Base-by-base conservation (phyloP, 2,888 invertebrate species). In the Agrotis ipsilon region DNA sequence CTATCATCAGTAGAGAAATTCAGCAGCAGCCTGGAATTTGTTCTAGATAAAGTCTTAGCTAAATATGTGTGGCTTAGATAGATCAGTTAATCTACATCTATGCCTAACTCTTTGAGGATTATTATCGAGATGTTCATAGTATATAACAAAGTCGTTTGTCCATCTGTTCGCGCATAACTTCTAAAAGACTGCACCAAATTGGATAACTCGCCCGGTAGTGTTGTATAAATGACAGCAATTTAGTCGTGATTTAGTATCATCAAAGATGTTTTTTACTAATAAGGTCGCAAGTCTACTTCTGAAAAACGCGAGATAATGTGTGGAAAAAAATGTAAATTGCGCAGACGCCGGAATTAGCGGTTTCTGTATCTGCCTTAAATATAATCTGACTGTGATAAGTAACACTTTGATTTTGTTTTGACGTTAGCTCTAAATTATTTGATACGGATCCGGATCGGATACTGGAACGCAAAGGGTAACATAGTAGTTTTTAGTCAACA, bases 221-320 rank as follows among this genome's bases (percentile, higher is more conserved):
- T 39, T 39, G 39, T 39, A 9, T 19, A 49, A 58, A 61, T 32
- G 0, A 24, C 49, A n/a, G 49, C 39, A 64, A 78, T 78, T 78
- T 78, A 46, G 49, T 32, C 16, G 49, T 32, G 60, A 78, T 78
- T 78, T 78, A 46, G 49, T 32, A n/a, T 48, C 46, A 54, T 75
- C 55, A 73, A n/a, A 43, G n/a, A 51, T 27, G 1, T 54, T 62
- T 72, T 75, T 49, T 46, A 5, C 1, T 55, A 45, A 54, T 19
- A 55, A 24, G n/a, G 6, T n/a, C 27, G 24, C 55, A 14, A 48
- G 63, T 48, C 24, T 63, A 19, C 16, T 45, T 24, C 4, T n/a
- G 5, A 45, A 19, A 27, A 59, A 19, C 43, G 32, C 19, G 19
- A 3, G 19, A 62, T 21, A 18, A 16, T 19, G 19, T 7, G 2